Base-by-base conservation (phyloP, 2,888 invertebrate genomes). In the Crioceris asparagi region DNA sequence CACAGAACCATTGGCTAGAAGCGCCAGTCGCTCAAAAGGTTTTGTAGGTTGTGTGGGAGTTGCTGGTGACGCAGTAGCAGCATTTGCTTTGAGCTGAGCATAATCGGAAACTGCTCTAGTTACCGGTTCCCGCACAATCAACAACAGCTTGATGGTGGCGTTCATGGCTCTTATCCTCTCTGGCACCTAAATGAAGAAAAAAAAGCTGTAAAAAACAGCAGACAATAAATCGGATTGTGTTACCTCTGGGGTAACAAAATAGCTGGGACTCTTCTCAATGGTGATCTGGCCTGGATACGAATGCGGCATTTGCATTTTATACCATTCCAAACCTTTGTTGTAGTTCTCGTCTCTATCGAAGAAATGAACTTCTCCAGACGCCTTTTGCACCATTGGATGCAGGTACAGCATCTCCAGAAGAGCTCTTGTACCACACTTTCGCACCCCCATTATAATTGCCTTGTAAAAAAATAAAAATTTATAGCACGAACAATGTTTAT, bases 221-320 rank as follows among this genome's bases (percentile, higher is more conserved):
- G 21, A 21, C 21, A 6, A n/a, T n/a, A n/a, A n/a, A n/a, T n/a
- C n/a, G n/a, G n/a, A n/a, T n/a, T n/a, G n/a, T n/a, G 74, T 74
- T 64, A 91, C 94, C 75, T 88, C 84, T 10, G 88, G 84, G 38
- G 91, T 91, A 30, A 94, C 90, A 68, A 97, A 97, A 67, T 97
- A 97, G 55, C 92, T 91, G 4, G 97, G 97, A 53, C 92, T 94
- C 67, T 98, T 97, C 66, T 97, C 97, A 52, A 94, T 86, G 38
- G 93, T 93, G 50, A 94, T 83, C 65, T 94, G 93, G 29, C 87
- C 86, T 45, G 80, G 78, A 64, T 83, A 86, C 2, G 93, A 90
- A 56, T 83, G 81, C 8, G 94, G 94, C 93, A 96, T 94, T 62
- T 88, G 86, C 59, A 79, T 79, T 41, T 86, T 70, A 65, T 97